These are phyloP conservation scores for Chrysaora quinquecirrha DNA, from an alignment of 30 jellyfish, hydroid and myxozoan species.

Conservation along the genomic window DNA sequence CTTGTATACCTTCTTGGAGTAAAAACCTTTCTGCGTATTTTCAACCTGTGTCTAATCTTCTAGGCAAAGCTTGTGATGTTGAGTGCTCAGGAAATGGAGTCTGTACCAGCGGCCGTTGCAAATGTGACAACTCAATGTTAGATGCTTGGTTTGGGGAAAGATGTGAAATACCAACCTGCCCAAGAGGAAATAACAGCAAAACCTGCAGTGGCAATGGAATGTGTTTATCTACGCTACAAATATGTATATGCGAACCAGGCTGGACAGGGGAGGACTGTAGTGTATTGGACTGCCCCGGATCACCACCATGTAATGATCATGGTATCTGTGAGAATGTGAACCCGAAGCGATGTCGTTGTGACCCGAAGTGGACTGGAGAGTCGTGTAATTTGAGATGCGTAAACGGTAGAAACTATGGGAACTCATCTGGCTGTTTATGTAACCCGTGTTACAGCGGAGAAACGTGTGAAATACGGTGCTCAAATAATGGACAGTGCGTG, in stretches of 20 bases:
- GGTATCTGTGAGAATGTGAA: slow-evolving; percentile 59
- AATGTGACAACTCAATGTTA: slow-evolving; percentile 38
- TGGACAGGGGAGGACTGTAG: slow-evolving; percentile 77
- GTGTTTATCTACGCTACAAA: slow-evolving; percentile 26
- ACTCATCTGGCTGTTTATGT: slow-evolving; percentile 61
- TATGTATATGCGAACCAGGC: slow-evolving; percentile 63
- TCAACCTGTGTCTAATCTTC: background rate
- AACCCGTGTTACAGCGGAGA: slow-evolving; percentile 70
- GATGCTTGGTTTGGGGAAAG: slow-evolving; percentile 70
- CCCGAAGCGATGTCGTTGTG: slow-evolving; percentile 67
- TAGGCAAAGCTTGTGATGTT: slow-evolving; percentile 61
- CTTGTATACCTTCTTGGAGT: too few relatives aligned
- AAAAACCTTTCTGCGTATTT: too few relatives aligned
- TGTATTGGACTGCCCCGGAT: slow-evolving; percentile 59
- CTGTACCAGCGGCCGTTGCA: slow-evolving; percentile 42
- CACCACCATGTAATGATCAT: slow-evolving; percentile 38
- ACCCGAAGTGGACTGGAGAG: slow-evolving; percentile 67
- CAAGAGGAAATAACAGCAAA: slow-evolving; percentile 29
- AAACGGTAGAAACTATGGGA: slow-evolving; percentile 56
- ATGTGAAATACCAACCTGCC: slow-evolving; percentile 62
- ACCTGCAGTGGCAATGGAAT: slow-evolving; percentile 63
- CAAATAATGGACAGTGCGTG: slow-evolving; percentile 56
- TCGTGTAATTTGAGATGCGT: slow-evolving; percentile 47
- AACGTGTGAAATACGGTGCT: slow-evolving; percentile 47
- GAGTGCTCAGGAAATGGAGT: slow-evolving; percentile 66